A percentile compares a stretch with the other conserved stretches of the same genome.
phyloP scores from a whole-genome alignment of 1,140 invertebrate genomes.

The Cydia splendana region DNA sequence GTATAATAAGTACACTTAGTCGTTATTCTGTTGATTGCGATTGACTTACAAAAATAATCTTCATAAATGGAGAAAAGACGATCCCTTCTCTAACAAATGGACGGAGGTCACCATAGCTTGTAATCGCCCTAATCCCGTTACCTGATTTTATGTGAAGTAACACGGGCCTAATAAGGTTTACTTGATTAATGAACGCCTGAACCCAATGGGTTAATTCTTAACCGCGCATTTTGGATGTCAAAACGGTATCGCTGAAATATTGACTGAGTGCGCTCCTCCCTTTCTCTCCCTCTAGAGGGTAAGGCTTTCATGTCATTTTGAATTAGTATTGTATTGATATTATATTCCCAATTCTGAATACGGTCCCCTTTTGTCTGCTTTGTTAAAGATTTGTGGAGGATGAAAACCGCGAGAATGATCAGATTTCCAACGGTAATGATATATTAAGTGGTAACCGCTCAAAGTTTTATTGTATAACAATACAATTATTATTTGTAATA shows the following conservation, averaged over 20 bases:
- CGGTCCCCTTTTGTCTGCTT: background rate
- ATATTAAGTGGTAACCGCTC: background rate
- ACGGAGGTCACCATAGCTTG: background rate
- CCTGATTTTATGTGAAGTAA: slow-evolving; percentile 6
- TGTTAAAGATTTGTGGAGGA: background rate
- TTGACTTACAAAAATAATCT: too few species aligned
- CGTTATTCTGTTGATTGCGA: too few species aligned
- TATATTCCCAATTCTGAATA: background rate
- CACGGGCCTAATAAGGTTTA: slow-evolving; percentile 8
- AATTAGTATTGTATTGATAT: background rate
- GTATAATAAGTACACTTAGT: too few species aligned
- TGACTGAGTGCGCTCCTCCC: background rate
- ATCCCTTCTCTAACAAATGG: background rate
- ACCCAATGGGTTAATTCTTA: background rate
- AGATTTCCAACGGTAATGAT: background rate
- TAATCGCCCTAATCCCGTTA: background rate
- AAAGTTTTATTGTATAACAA: too few species aligned
- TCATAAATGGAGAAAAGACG: background rate
- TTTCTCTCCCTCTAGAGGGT: background rate
- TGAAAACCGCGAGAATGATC: background rate
- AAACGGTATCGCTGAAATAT: too few species aligned
- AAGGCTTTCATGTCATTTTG: background rate
- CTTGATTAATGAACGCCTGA: slow-evolving; percentile 12
- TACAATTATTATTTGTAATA: too few species aligned
- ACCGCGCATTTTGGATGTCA: background rate